Evolutionary conservation across 2,113 vertebrate genomes (phyloP).

Genomic region (rat (Rattus norvegicus)): GRCr8 NC_086019.1:154901001-154901500

Average conservation of each 20-base stretch:
- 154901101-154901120: too few relatives aligned
- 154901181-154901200: neutral
- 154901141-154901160: too few relatives aligned
- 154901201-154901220: neutral
- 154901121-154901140: too few relatives aligned
- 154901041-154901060: too few relatives aligned
- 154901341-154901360: neutral
- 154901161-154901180: neutral
- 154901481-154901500: neutral
- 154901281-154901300: neutral
- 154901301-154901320: conserved; percentile 6
- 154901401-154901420: neutral
- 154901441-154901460: neutral
- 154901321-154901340: neutral
- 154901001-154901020: too few relatives aligned
- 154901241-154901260: neutral
- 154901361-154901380: neutral
- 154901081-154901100: too few relatives aligned
- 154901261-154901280: neutral
- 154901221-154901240: neutral
- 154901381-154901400: neutral
- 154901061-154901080: too few relatives aligned
- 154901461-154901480: neutral
- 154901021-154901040: too few relatives aligned
- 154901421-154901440: neutral